phyloP scores from a whole-genome alignment of 2,888 invertebrate species.

The Agrotis puta region DNA sequence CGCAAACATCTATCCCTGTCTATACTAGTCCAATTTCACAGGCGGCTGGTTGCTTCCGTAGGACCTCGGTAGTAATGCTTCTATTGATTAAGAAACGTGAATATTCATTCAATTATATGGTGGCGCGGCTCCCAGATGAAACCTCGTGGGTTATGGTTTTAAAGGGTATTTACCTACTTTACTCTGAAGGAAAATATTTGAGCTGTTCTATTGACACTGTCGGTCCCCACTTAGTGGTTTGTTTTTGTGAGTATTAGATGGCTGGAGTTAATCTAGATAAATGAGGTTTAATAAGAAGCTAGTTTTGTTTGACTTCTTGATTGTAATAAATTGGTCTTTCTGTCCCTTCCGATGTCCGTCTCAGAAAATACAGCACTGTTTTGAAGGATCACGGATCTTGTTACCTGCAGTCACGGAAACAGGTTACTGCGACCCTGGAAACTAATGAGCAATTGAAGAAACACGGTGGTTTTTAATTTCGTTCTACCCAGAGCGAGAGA shows the following conservation, averaged over 20 bases:
- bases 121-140: conserved; percentile 82
- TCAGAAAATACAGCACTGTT: background rate
- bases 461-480: too few relatives aligned
- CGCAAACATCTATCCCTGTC: conserved; percentile 74
- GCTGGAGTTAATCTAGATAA: conserved; percentile 28
- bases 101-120: conserved; percentile 90
- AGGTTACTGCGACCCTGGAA: too few relatives aligned
- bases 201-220: conserved; percentile 47
- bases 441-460: too few relatives aligned
- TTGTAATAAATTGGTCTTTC: background rate
- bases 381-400: background rate
- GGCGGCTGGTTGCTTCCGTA: conserved; percentile 86
- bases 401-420: too few relatives aligned
- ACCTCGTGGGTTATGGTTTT: conserved; percentile 76
- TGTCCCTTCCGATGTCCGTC: background rate
- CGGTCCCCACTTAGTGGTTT: conserved; percentile 44
- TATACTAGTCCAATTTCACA: conserved; percentile 89
- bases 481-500: too few relatives aligned
- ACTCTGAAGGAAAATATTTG: conserved; percentile 61
- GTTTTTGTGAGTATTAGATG: conserved; percentile 31
- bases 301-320: background rate
- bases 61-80: conserved; percentile 85
- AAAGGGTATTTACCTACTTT: conserved; percentile 67
- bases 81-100: conserved; percentile 90
- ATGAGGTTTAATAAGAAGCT: conserved; percentile 9